Conservation (phyloP, 2,113 vertebrate genomes). For the Herpailurus yagouaroundi region DNA sequence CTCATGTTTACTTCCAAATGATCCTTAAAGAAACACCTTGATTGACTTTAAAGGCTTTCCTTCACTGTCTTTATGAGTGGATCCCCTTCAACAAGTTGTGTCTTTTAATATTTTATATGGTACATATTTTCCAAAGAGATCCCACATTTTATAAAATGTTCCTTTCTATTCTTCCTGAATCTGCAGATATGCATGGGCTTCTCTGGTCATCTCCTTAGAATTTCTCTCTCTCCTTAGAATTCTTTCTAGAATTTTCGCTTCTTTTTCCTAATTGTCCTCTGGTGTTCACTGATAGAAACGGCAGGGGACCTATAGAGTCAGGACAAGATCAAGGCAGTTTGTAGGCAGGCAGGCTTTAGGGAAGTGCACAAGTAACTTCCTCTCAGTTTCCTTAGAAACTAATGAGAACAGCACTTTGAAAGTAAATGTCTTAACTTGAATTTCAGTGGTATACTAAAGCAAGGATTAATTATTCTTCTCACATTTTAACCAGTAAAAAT, state of each 20-base stretch:
- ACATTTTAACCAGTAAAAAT: background rate
- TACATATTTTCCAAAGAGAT: background rate
- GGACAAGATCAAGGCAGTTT: background rate
- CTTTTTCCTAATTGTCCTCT: background rate
- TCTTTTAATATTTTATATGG: background rate
- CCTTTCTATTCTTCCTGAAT: conserved; percentile 18
- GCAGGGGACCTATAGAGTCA: background rate
- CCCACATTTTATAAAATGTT: background rate
- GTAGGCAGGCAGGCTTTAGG: background rate
- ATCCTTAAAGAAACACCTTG: background rate
- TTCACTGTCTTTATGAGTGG: background rate
- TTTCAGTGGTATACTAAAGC: background rate
- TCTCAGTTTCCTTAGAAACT: conserved; percentile 6
- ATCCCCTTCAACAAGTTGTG: background rate
- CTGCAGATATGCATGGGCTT: background rate
- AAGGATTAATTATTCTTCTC: background rate
- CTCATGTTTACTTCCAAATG: background rate
- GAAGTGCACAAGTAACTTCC: background rate
- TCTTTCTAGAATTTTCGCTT: background rate
- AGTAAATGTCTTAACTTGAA: background rate
- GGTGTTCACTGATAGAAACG: background rate
- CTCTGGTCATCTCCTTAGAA: background rate
- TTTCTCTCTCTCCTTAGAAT: background rate
- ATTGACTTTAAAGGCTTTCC: background rate
- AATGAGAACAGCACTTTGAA: background rate